Evolutionary conservation across 2,113 vertebrate genomes (phyloP).

Genomic region (Gadus macrocephalus): DNA sequence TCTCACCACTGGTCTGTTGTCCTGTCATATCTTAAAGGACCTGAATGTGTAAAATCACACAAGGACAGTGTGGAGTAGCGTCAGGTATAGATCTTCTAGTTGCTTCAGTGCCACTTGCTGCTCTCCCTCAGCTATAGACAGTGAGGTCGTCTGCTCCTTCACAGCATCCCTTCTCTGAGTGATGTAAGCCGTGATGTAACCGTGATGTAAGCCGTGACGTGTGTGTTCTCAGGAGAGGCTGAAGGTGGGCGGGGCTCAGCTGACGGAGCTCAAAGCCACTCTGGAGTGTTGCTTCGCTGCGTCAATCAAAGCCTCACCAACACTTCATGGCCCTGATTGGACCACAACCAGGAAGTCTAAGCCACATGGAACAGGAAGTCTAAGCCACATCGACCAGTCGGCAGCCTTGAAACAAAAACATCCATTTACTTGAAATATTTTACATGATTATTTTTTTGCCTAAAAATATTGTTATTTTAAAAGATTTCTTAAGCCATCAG

Average conservation of each 20-base stretch:
- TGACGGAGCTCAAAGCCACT: conserved; percentile 72
- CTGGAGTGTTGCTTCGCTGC: conserved; percentile 72
- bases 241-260: conserved; percentile 73
- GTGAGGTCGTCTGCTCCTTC: not conserved
- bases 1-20: no score
- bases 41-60: no score
- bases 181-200: not conserved
- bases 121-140: not conserved
- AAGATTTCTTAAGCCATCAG: no score
- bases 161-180: not conserved
- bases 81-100: no score
- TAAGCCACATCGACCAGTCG: not conserved
- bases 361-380: not conserved
- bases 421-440: no score
- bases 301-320: conserved; percentile 45
- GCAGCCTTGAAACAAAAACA: not conserved
- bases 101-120: not conserved
- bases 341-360: not conserved
- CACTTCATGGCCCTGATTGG: conserved; percentile 59
- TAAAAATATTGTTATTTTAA: no score
- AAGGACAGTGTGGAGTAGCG: no score
- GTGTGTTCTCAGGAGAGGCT: conserved; percentile 75
- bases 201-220: not conserved
- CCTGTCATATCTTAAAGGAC: no score
- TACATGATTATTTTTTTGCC: no score